Base-by-base conservation (phyloP, 2,888 invertebrate species). In the Aproaerema taeniolella region DNA sequence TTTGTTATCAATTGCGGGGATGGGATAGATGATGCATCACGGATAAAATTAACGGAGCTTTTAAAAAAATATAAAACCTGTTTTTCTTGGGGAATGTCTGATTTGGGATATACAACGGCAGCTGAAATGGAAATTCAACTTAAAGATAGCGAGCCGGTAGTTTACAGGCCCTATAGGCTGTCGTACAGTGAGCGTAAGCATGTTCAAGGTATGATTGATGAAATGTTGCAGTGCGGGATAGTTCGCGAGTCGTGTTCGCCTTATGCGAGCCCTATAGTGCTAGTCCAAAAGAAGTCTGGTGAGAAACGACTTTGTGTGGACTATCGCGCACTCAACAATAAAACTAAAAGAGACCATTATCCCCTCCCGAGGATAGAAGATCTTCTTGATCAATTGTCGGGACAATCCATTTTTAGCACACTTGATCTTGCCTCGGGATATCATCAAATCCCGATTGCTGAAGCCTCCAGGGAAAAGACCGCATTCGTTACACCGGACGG, bases 401-500 rank as follows among this genome's bases (percentile, higher is more conserved):
- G 50, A 0, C 52, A 57, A 0, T 49, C 41, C 8, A 35, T 57
- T 20, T 63, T 61, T 35, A 58, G 47, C 2, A 50, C 53, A 2
- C 45, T 58, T 1, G 38, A 38, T 12, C n/a, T 37, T 2, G 38
- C 38, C 9, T 38, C 31, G 2, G 37, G 41, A 6, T 41, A 32
- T 26, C 20, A 32, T 14, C 31, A 36, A 10, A 36, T 43, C 4
- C 37, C 43, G 1, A 47, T 76, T 13, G 47, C 47, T 16, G 47
- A 50, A 3, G 47, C 59, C 0, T 55, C 63, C 2, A 47, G 57
- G n/a, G 50, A 50, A 3, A 58, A 58, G 31, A 72, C 67, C 0
- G 64, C 64, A 0, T 68, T 73, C 33, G 53, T 61, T 0, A 75
- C 66, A 1, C 58, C 59, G 0, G 58, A 64, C 28, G 67, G 68